Evolutionary conservation across 2,113 vertebrate genomes (phyloP).

Genomic region (Dromaius novaehollandiae): DNA sequence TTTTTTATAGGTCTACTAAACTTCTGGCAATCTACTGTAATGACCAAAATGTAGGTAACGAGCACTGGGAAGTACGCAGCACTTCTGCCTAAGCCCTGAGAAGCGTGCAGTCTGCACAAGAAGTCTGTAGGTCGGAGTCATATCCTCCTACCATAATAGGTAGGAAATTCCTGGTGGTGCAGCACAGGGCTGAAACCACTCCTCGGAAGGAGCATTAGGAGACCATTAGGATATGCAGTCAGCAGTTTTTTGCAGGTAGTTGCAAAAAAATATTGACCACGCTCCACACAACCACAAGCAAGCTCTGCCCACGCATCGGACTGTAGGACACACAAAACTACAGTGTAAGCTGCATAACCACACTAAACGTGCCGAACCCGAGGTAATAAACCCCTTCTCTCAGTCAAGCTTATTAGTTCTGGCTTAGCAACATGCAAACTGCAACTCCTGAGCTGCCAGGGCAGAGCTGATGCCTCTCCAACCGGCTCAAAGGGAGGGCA

Average conservation of each 20-base stretch:
- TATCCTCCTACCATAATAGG: neutral
- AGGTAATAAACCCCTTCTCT: slow-evolving; percentile 17
- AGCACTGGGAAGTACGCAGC: neutral
- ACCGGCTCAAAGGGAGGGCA: slow-evolving; percentile 35
- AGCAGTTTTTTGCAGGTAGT: neutral
- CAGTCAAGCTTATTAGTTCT: slow-evolving; percentile 40
- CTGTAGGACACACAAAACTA: neutral
- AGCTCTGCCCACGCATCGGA: rapidly evolving
- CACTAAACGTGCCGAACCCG: neutral
- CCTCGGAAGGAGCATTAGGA: neutral
- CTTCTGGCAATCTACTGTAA: neutral
- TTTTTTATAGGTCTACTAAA: neutral
- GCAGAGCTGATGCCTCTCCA: neutral
- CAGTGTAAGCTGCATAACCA: neutral
- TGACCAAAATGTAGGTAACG: neutral
- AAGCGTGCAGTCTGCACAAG: neutral
- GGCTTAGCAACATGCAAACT: slow-evolving; percentile 32
- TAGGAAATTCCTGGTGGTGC: neutral
- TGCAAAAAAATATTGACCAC: neutral
- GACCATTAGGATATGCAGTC: neutral
- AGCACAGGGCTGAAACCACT: neutral
- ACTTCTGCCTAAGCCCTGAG: neutral
- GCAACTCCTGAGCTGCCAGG: slow-evolving; percentile 37
- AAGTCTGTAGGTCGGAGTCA: neutral
- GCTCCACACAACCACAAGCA: rapidly evolving